Conservation (phyloP, 2,797 vertebrate genomes). For the Alexandromys oeconomus region DNA sequence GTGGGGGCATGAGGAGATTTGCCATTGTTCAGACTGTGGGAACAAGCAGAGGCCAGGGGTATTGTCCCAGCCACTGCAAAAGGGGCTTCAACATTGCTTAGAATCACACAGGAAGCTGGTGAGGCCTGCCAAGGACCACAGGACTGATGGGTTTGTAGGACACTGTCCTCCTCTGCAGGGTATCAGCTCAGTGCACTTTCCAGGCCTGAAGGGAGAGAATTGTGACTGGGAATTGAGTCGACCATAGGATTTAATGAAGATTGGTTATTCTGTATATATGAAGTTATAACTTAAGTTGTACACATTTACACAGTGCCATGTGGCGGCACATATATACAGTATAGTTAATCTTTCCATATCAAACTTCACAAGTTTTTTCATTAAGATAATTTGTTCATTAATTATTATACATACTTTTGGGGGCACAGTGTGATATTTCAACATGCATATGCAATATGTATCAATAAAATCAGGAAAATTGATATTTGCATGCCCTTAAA, state of each 20-base stretch:
- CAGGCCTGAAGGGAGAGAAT: background rate
- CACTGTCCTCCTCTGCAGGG: too few relatives aligned
- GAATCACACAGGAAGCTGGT: fast-evolving
- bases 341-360: background rate
- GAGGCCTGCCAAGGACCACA: background rate
- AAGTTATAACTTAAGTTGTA: background rate
- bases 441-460: background rate
- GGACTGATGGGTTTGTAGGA: fast-evolving
- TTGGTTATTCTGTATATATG: background rate
- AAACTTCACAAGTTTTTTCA: background rate
- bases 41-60: background rate
- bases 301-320: background rate
- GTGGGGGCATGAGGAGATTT: background rate
- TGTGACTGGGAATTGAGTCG: background rate
- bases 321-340: background rate
- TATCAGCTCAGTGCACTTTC: background rate
- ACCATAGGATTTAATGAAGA: background rate
- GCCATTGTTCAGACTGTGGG: constrained; percentile 35
- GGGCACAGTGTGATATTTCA: background rate
- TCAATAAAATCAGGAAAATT: background rate
- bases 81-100: background rate
- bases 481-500: background rate
- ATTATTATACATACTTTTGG: background rate
- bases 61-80: background rate
- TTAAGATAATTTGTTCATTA: background rate